phyloP scores from a whole-genome alignment of 1,140 invertebrate genomes.

The Ceratosolen fusciceps region DNA sequence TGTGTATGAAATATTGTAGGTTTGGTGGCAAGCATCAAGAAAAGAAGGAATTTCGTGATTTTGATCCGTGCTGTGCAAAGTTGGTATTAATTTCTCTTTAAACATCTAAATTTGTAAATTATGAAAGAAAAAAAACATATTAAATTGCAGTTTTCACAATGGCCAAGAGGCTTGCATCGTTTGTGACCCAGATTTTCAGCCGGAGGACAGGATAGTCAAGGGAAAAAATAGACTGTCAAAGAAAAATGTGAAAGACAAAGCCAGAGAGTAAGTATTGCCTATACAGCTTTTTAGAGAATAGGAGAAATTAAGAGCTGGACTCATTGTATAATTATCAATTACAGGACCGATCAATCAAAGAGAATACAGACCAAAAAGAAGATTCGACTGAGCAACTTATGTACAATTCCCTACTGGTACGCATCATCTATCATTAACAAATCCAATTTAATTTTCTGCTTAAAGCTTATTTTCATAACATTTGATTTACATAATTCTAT shows the following conservation, averaged over 20 bases:
- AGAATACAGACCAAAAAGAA: not conserved
- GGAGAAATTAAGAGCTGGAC: too few relatives aligned
- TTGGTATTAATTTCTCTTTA: constrained; percentile 17
- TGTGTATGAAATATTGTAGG: constrained; percentile 33
- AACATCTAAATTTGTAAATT: too few relatives aligned
- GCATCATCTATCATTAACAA: not conserved
- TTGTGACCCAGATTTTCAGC: constrained; percentile 37
- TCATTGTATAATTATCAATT: not conserved
- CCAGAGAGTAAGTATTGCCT: not conserved
- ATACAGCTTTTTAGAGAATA: not conserved
- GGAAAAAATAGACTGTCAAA: too few relatives aligned
- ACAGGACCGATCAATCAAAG: not conserved
- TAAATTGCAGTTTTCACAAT: constrained; percentile 40
- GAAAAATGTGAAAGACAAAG: constrained; percentile 17
- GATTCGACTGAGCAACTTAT: not conserved
- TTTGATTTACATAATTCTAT: not conserved
- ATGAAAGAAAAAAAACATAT: too few relatives aligned
- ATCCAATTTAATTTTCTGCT: too few relatives aligned
- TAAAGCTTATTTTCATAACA: too few relatives aligned
- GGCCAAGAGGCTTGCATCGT: constrained; percentile 27
- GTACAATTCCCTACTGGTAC: constrained; percentile 5
- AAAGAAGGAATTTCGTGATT: constrained; percentile 42
- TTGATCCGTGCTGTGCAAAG: constrained; percentile 45
- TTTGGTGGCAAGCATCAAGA: constrained; percentile 28
- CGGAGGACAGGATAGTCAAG: not conserved